Evolutionary conservation across 1,140 invertebrate genomes (phyloP), one percentile per base, ranked within the genome.

Genomic region (Cataglyphis hispanica): DNA sequence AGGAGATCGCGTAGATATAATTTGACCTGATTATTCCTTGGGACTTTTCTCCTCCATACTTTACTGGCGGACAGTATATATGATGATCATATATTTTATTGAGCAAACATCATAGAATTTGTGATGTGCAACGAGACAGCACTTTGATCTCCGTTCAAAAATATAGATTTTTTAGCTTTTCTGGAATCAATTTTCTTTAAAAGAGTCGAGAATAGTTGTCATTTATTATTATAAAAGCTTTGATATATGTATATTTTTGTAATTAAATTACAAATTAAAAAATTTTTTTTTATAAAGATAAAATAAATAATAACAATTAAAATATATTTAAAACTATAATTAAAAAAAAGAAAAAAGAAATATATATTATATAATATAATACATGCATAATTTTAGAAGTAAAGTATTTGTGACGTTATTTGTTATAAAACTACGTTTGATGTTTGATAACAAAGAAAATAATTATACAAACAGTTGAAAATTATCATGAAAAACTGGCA

Each of bases 21-120:
- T 70, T 80, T 80, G 34, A 80, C 46, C 77, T 69, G 46, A 80
- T 80, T 70, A 80, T 80, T 80, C 6, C 46, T 80, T 80, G 56
- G 31, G 76, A 80, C 64, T 69, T 56, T 69, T 70, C 46, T 80
- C 46, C 6, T 80, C n/a, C 11, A 70, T 69, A 80, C 50, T 70
- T 80, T 66, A 80, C 61, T 11, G 19, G 13, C 31, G 37, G 37
- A 25, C 63, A 69, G 13, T 80, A 69, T 80, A 80, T 31, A 46
- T 70, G 22, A 34, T 22, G 22, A 58, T 40, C 77, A 69, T 80
- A 80, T 70, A 80, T 80, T 80, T 80, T 69, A 80, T 80, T 80
- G 50, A 56, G 22, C 37, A 11, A 27, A n/a, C 43, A 31, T 50
- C 43, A 7, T 22, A 8, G 40, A 80, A 56, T 22, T 80, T 70